These are phyloP conservation scores for Bradysia coprophila DNA, from an alignment of 1,140 invertebrate species.

Conservation along the genomic window DNA sequence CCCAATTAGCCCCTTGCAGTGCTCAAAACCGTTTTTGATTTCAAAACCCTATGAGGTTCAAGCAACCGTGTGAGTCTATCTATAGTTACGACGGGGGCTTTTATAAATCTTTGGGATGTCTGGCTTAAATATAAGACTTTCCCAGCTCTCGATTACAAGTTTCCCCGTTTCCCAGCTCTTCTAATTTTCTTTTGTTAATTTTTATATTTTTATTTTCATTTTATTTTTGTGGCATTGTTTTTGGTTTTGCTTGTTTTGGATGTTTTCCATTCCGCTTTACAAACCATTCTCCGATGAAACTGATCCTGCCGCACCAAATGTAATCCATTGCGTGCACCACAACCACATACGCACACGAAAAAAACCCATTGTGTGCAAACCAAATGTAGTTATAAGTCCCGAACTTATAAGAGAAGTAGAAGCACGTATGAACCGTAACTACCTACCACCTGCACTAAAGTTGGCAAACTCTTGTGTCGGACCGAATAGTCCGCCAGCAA, in stretches of 20 bases:
- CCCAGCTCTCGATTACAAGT: too few relatives aligned
- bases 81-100: too few relatives aligned
- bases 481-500: slow-evolving; percentile 2
- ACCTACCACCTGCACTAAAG: slow-evolving; percentile 42
- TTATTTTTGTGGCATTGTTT: neutral
- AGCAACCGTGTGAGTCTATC: too few relatives aligned
- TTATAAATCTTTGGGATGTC: too few relatives aligned
- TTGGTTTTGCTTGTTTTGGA: slow-evolving; percentile 3
- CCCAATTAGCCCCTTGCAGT: too few relatives aligned
- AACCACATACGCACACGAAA: neutral
- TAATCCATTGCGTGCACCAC: neutral
- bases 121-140: too few relatives aligned
- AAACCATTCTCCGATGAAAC: neutral
- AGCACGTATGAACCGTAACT: slow-evolving; percentile 69
- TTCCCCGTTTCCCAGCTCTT: too few relatives aligned
- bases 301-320: too few relatives aligned
- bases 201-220: slow-evolving; percentile 1
- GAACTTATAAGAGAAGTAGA: slow-evolving; percentile 75
- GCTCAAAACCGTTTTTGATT: too few relatives aligned
- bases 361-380: neutral
- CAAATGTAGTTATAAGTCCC: slow-evolving; percentile 53
- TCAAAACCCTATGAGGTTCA: too few relatives aligned
- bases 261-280: slow-evolving; percentile 4
- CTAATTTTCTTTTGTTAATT: slow-evolving; percentile 1
- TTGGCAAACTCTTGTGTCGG: slow-evolving; percentile 1